Evolutionary conservation across 2,888 invertebrate genomes (phyloP).

Genomic region (Dolichopus griseipennis): DNA sequence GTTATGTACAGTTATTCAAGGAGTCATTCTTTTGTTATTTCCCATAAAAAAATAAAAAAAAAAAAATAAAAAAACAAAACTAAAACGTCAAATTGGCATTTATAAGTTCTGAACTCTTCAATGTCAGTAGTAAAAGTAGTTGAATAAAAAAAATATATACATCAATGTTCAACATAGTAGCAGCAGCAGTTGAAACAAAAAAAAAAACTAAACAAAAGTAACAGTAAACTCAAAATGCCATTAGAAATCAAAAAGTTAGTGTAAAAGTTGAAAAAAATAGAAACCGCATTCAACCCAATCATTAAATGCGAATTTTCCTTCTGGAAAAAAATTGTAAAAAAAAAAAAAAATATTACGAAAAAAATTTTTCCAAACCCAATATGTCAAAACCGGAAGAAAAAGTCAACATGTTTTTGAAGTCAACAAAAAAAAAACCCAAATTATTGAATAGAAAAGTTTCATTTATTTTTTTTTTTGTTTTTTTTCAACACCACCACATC

Average conservation of each 20-base stretch:
- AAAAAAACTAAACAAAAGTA: not conserved
- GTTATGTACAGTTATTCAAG: too few relatives aligned
- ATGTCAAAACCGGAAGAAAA: conserved; percentile 4
- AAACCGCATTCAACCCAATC: not conserved
- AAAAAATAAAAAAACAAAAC: too few relatives aligned
- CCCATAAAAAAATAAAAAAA: too few relatives aligned
- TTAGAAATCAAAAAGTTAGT: not conserved
- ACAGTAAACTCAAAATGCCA: not conserved
- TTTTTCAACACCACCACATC: not conserved
- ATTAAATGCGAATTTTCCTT: not conserved
- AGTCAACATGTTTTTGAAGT: not conserved
- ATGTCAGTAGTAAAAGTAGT: too few relatives aligned
- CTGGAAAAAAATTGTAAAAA: not conserved
- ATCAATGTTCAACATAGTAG: too few relatives aligned
- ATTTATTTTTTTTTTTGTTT: not conserved
- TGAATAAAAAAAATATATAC: too few relatives aligned
- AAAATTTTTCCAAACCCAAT: not conserved
- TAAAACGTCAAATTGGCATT: too few relatives aligned
- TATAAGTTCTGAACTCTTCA: too few relatives aligned
- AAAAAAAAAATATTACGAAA: not conserved
- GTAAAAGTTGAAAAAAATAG: not conserved
- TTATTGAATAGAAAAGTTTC: not conserved
- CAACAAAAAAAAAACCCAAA: not conserved
- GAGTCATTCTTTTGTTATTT: too few relatives aligned
- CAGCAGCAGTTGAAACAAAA: too few relatives aligned